phyloP scores from a whole-genome alignment of 2,888 invertebrate species.

The Caenorhabditis afra region DNA sequence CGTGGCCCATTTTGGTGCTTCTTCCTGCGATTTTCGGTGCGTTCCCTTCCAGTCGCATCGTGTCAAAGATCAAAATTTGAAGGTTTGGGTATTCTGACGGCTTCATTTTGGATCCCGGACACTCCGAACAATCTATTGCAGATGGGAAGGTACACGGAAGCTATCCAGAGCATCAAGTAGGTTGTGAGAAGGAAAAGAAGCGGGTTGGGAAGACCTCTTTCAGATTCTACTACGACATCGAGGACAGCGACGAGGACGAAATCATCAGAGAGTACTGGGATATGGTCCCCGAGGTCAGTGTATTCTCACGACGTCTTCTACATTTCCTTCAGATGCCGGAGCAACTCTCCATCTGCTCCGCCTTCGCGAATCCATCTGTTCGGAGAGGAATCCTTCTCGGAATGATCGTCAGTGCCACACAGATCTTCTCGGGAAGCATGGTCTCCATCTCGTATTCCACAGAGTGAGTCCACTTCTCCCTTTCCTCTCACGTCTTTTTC shows the following conservation, averaged over 20 bases:
- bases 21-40: constrained; percentile 69
- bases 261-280: constrained; percentile 71
- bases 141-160: constrained; percentile 65
- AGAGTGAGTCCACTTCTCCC: constrained; percentile 45
- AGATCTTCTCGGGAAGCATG: constrained; percentile 77
- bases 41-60: not conserved
- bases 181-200: not conserved
- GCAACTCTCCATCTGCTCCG: constrained; percentile 66
- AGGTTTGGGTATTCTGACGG: constrained; percentile 45
- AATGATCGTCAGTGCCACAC: constrained; percentile 74
- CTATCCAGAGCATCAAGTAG: constrained; percentile 70
- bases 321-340: constrained; percentile 60
- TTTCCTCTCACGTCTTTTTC: constrained; percentile 20
- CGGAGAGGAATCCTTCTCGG: constrained; percentile 72
- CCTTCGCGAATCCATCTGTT: constrained; percentile 54
- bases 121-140: constrained; percentile 74
- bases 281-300: constrained; percentile 68
- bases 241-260: constrained; percentile 69
- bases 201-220: not conserved
- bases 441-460: constrained; percentile 76
- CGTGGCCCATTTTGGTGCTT: constrained; percentile 72
- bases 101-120: constrained; percentile 68
- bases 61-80: too few relatives aligned
- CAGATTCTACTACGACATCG: constrained; percentile 74
- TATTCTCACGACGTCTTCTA: not conserved